These are phyloP conservation scores for Haliclona indistincta DNA, from an alignment of 37 sponge, comb jelly and placozoan species.

Conservation along the genomic window DNA sequence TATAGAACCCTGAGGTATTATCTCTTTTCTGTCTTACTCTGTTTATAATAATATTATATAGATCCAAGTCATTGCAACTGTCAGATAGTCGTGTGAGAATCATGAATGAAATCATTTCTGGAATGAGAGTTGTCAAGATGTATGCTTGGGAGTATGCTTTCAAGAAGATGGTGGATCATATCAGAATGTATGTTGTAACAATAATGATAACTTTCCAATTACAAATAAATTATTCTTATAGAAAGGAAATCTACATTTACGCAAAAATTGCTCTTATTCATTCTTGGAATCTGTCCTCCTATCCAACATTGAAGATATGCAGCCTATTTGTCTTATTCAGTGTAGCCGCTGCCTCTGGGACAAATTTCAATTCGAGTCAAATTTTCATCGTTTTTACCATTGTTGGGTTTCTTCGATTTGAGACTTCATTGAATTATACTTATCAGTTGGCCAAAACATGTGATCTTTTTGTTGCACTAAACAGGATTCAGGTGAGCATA, in stretches of 20 bases:
- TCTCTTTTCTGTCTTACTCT: not conserved
- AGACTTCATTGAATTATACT: too few relatives aligned
- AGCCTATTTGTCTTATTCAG: constrained; percentile 47
- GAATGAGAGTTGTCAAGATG: constrained; percentile 87
- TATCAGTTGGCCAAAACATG: too few relatives aligned
- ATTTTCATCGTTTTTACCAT: too few relatives aligned
- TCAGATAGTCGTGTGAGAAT: constrained; percentile 69
- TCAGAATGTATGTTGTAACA: too few relatives aligned
- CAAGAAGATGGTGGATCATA: constrained; percentile 15
- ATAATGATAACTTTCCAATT: too few relatives aligned
- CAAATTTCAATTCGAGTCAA: too few relatives aligned
- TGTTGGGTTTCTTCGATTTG: too few relatives aligned
- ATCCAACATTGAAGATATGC: constrained; percentile 20
- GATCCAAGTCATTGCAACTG: constrained; percentile 49
- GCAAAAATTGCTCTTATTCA: constrained; percentile 23
- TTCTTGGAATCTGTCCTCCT: constrained; percentile 33
- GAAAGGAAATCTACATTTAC: constrained; percentile 31
- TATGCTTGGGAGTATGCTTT: too few relatives aligned
- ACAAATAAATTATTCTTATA: too few relatives aligned
- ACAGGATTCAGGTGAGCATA: constrained; percentile 59
- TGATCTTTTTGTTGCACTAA: constrained; percentile 64
- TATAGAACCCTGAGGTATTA: not conserved
- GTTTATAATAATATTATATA: too few relatives aligned
- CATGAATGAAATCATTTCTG: constrained; percentile 83
- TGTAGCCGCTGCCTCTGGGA: constrained; percentile 22